Base-by-base conservation (phyloP, 1,140 invertebrate species). In the Mamestra configurata region DNA sequence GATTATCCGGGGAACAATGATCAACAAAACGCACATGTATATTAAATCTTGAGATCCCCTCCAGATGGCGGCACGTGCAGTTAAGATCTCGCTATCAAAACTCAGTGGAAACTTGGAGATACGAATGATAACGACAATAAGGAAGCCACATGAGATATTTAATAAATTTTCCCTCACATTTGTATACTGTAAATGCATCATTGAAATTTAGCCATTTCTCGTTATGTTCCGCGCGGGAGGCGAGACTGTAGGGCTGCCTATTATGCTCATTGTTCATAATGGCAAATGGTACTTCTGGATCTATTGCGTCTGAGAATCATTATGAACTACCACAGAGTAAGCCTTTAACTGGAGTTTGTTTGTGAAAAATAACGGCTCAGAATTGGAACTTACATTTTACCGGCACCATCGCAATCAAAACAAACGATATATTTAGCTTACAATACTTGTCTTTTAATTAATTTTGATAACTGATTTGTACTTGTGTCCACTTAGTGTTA, bases 11-110 rank as follows among this genome's bases (percentile, higher is more conserved):
- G 53, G 22, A 40, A 66, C 18, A 40, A 66, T 66, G 31, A 66
- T 66, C 35, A 40, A 40, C 35, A 37, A 40, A 66, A 66, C 31
- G 5, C n/a, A 40, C n/a, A 37, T 66, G 61, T 66, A 20, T 66
- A 66, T 66, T 66, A 43, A 66, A 40, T 66, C 11, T 40, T 13
- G 18, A 13, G 35, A 20, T 40, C n/a, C 35, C 18, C 10, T 10
- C 13, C 18, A 66, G 61, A 43, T 66, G 61, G 61, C 61, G 43
- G 43, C 66, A 71, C 46, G 66, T 51, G 66, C 40, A 49, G 22
- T 71, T 71, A 71, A 71, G 40, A 57, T 73, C 18, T 57, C 71
- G 51, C 49, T 37, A 73, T 73, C 49, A 73, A 73, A 73, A 70
- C 66, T 70, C 51, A 40, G 35, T 22, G 35, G 27, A 72, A 72